Conservation (phyloP, 2,797 vertebrate genomes). For the Lacerta viridis region DNA sequence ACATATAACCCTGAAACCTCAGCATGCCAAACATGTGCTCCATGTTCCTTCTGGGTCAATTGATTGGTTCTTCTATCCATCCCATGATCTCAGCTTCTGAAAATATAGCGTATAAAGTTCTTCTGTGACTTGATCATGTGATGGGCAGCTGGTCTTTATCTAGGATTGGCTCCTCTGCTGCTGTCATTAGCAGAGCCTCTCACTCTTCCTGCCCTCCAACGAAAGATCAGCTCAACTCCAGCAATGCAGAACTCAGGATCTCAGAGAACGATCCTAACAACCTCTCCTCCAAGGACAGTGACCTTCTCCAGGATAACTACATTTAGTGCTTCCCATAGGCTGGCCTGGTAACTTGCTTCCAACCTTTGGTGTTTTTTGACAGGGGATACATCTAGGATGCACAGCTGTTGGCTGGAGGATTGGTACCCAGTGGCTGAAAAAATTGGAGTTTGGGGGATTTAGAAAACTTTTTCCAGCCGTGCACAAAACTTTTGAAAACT, state of each 20-base stretch:
- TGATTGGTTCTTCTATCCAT: slow-evolving; percentile 9
- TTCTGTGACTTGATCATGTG: not conserved
- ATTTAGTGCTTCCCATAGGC: slow-evolving; percentile 21
- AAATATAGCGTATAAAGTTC: too few species aligned
- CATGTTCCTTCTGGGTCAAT: not conserved
- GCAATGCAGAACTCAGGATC: not conserved
- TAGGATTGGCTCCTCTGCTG: too few species aligned
- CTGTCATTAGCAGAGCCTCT: not conserved
- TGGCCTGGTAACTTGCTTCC: slow-evolving; percentile 24
- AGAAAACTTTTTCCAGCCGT: not conserved
- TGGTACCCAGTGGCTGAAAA: not conserved
- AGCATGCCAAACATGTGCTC: not conserved
- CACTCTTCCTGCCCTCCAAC: not conserved
- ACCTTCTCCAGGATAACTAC: slow-evolving; percentile 13
- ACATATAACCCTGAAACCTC: not conserved
- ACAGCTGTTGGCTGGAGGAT: not conserved
- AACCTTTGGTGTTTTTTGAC: too few species aligned
- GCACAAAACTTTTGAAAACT: not conserved
- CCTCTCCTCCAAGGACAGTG: not conserved
- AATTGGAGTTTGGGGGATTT: too few species aligned
- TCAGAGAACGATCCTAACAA: not conserved
- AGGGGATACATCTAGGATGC: not conserved
- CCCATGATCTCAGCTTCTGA: not conserved
- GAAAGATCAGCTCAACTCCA: not conserved
- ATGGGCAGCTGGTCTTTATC: not conserved